A percentile compares a stretch with the other conserved stretches of the same genome.
Conservation (phyloP, 2,888 invertebrate genomes). For the Lithophane leautieri region DNA sequence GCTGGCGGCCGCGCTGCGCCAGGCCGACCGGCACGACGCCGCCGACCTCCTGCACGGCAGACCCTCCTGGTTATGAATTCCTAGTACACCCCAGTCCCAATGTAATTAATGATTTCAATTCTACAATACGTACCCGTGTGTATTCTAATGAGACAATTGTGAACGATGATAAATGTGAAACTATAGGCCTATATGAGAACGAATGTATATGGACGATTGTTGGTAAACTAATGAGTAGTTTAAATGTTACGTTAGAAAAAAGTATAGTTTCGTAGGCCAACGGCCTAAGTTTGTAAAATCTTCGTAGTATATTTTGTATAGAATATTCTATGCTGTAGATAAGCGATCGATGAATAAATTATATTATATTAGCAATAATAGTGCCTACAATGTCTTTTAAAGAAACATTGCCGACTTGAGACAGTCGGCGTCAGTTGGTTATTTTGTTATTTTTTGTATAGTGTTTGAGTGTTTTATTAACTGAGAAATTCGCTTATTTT, state of each 20-base stretch:
- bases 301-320: conserved; percentile 89
- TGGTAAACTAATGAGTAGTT: conserved; percentile 81
- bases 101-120: conserved; percentile 61
- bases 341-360: conserved; percentile 84
- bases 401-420: conserved; percentile 80
- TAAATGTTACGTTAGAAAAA: conserved; percentile 87
- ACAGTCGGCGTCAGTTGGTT: conserved; percentile 80
- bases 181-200: conserved; percentile 63
- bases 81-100: conserved; percentile 47
- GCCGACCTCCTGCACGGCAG: conserved; percentile 86
- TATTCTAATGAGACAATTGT: conserved; percentile 66
- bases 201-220: conserved; percentile 72
- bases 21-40: conserved; percentile 87
- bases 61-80: conserved; percentile 88
- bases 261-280: conserved; percentile 82
- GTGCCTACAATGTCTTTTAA: conserved; percentile 89
- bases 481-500: conserved; percentile 74
- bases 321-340: conserved; percentile 88
- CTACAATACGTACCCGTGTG: conserved; percentile 51
- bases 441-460: conserved; percentile 85
- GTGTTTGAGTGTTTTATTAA: conserved; percentile 86
- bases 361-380: conserved; percentile 90
- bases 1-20: conserved; percentile 88
- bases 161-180: conserved; percentile 64
- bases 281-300: conserved; percentile 86